Conservation (phyloP, 2,113 vertebrate genomes). For the Chaetura pelagica region DNA sequence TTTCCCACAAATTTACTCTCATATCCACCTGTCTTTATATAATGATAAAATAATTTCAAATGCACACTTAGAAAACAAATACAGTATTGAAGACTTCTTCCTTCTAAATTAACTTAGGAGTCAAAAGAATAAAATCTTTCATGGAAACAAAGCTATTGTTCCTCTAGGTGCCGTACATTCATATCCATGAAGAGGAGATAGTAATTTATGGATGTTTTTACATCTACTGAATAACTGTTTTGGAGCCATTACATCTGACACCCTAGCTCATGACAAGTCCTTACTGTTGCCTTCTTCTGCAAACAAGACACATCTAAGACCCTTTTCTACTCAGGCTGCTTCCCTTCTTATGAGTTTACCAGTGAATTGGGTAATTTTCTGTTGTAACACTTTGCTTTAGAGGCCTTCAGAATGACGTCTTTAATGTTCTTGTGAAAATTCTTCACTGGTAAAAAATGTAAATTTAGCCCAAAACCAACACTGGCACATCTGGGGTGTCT, state of each 20-base stretch:
- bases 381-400: background rate
- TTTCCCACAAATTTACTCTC: background rate
- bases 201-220: background rate
- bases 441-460: constrained; percentile 38
- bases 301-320: background rate
- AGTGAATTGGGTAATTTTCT: background rate
- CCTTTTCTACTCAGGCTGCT: background rate
- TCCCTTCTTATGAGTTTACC: background rate
- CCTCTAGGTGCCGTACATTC: background rate
- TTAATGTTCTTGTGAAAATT: background rate
- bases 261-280: background rate
- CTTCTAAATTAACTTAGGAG: background rate
- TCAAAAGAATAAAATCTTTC: background rate
- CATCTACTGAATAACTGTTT: background rate
- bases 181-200: background rate
- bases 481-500: background rate
- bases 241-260: accelerated
- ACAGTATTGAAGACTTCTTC: background rate
- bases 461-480: constrained; percentile 48
- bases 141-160: background rate
- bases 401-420: background rate
- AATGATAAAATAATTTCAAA: background rate
- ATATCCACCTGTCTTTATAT: background rate
- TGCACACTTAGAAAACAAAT: background rate
- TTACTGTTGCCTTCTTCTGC: background rate